phyloP scores from a whole-genome alignment of 2,888 invertebrate genomes.

The Coelopa pilipes region DNA sequence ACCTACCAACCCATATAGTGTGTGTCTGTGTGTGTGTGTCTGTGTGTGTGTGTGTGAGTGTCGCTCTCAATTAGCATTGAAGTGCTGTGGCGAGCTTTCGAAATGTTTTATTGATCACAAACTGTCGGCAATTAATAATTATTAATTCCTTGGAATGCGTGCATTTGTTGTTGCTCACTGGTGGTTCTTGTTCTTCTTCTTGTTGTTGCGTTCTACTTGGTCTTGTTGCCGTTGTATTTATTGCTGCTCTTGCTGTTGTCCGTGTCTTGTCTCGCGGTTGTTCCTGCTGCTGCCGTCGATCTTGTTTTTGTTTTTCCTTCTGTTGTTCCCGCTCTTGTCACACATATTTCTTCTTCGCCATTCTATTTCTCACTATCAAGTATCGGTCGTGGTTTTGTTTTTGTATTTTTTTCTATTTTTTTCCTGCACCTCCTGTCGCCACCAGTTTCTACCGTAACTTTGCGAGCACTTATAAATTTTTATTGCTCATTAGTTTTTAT shows the following conservation, averaged over 20 bases:
- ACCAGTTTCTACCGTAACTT: no score
- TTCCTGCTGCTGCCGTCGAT: slow-evolving; percentile 8
- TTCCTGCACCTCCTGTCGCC: background rate
- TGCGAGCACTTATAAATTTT: no score
- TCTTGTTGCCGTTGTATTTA: slow-evolving; percentile 38
- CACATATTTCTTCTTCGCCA: slow-evolving; percentile 12
- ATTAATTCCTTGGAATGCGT: slow-evolving; percentile 34
- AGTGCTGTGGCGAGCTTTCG: background rate
- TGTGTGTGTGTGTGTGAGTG: background rate
- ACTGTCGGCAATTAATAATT: slow-evolving; percentile 19
- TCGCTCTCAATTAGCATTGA: slow-evolving; percentile 22
- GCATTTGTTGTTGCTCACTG: slow-evolving; percentile 49
- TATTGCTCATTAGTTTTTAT: no score
- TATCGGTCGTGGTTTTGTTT: background rate
- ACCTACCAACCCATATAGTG: background rate
- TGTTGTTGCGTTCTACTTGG: slow-evolving; percentile 24
- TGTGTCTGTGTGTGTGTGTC: background rate
- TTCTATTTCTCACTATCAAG: no score
- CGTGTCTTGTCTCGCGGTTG: no score
- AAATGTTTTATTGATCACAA: slow-evolving; percentile 14
- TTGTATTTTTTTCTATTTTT: slow-evolving; percentile 10
- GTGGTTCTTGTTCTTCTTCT: background rate
- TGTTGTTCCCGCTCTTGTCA: background rate
- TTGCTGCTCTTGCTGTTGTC: slow-evolving; percentile 18
- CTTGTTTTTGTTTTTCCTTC: slow-evolving; percentile 40